phyloP scores from a whole-genome alignment of 2,797 vertebrate genomes.

The Etheostoma nigrum region DNA sequence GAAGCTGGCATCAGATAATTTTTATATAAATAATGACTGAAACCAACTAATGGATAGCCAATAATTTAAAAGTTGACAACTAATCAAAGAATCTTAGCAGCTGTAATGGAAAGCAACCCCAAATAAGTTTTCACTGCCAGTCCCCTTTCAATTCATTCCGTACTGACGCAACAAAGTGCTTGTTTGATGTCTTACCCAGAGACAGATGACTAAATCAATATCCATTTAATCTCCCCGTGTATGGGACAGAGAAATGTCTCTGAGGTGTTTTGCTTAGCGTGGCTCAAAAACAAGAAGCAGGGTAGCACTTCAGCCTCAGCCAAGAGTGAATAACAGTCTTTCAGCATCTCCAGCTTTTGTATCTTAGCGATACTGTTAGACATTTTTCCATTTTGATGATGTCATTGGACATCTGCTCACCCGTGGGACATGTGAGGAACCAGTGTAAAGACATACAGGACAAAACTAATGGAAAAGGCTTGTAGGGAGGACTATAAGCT shows the following conservation, averaged over 20 bases:
- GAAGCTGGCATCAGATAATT: too few relatives aligned
- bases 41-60: too few relatives aligned
- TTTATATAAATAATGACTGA: too few relatives aligned
- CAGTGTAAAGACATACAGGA: constrained; percentile 13
- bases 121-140: background rate
- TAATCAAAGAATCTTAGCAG: too few relatives aligned
- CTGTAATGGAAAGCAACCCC: background rate
- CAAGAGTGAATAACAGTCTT: constrained; percentile 25
- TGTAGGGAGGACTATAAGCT: background rate
- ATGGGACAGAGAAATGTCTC: constrained; percentile 21
- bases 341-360: constrained; percentile 32
- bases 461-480: background rate
- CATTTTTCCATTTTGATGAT: constrained; percentile 55
- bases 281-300: constrained; percentile 13
- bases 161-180: constrained; percentile 19
- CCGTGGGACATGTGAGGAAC: constrained; percentile 28
- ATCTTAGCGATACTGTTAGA: constrained; percentile 56
- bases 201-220: constrained; percentile 38
- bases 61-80: too few relatives aligned
- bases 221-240: constrained; percentile 1
- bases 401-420: constrained; percentile 63
- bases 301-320: constrained; percentile 23
- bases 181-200: constrained; percentile 16
- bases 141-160: background rate
- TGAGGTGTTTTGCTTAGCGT: constrained; percentile 16